Evolutionary conservation across 2,797 vertebrate genomes (phyloP), one percentile per base, ranked within the genome.

Genomic region (Dendrocincla fuliginosa): DNA sequence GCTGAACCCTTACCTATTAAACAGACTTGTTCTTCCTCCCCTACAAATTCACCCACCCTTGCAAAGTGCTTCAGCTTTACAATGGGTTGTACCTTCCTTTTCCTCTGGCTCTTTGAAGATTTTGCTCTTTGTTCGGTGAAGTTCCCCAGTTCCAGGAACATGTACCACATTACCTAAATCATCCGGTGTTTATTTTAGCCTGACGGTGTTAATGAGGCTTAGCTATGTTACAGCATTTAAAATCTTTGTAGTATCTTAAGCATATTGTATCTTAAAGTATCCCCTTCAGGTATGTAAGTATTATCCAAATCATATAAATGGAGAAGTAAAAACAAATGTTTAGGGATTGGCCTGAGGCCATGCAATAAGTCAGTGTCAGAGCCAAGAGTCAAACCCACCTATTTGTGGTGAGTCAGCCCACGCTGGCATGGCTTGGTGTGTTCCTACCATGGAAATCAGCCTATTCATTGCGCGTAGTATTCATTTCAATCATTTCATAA

Each of bases 321-420:
- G 46, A 92, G 84, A 96, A 93, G 89, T 91, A 56, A 89, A 92
- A 96, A 68, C 91, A 94, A 91, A 92, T 59, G 79, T 91, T 95
- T 68, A 73, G 73, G 50, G 82, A 96, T 92, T 92, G 94, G 87
- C 96, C 93, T 81, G 57, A 89, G 83, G 93, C 69, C 0, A 0
- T 75, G 84, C 59, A 95, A 84, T 92, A 97, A 89, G 82, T 89
- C 82, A 76, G 1, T 52, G 65, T 78, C 69, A 79, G 73, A 91
- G 82, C 89, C 92, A 92, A 85, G 84, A 97, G 61, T 84, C 76
- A 89, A 94, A 96, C 78, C 84, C 84, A 88, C 64, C 49, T 87
- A 75, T 92, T 92, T 92, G 89, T 75, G 79, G 92, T 96, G 95
- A 95, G 84, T 96, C 96, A 96, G 71, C 89, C 93, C 91, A 96